A percentile compares a stretch with the other conserved stretches of the same genome.
phyloP scores from a whole-genome alignment of 2,113 vertebrate species.

The Ammodytes dubius region DNA sequence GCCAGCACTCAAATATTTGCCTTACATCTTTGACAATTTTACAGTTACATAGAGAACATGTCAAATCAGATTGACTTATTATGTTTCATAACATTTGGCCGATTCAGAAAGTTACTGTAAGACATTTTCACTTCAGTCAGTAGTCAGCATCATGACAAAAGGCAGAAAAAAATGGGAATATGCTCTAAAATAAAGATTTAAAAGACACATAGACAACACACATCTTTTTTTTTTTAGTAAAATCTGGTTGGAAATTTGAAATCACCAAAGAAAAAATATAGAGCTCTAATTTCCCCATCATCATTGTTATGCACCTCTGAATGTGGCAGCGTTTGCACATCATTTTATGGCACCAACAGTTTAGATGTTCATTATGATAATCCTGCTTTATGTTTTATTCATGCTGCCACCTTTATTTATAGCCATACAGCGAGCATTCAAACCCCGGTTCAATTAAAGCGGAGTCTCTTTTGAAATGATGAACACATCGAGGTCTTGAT shows the following conservation, averaged over 20 bases:
- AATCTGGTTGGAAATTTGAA: neutral
- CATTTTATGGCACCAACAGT: neutral
- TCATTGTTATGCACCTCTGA: neutral
- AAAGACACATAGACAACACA: neutral
- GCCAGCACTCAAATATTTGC: neutral
- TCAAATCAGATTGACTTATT: neutral
- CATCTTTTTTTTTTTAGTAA: no score
- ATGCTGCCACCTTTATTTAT: conserved; percentile 37
- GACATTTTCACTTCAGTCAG: neutral
- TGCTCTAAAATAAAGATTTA: neutral
- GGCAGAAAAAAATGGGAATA: neutral
- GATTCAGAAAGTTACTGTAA: conserved; percentile 25
- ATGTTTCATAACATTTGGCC: conserved; percentile 2
- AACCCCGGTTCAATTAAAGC: conserved; percentile 1
- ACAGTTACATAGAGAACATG: no score
- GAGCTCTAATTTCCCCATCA: neutral
- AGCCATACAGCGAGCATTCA: neutral
- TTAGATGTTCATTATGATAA: conserved; percentile 44
- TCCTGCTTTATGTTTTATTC: conserved; percentile 50
- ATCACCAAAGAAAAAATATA: neutral
- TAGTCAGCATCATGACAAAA: neutral
- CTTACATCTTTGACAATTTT: neutral
- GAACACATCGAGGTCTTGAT: neutral
- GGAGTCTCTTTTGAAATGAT: conserved; percentile 36
- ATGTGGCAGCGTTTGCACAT: neutral